phyloP scores from a whole-genome alignment of 2,888 invertebrate species.

The Acanthopleura granulata region DNA sequence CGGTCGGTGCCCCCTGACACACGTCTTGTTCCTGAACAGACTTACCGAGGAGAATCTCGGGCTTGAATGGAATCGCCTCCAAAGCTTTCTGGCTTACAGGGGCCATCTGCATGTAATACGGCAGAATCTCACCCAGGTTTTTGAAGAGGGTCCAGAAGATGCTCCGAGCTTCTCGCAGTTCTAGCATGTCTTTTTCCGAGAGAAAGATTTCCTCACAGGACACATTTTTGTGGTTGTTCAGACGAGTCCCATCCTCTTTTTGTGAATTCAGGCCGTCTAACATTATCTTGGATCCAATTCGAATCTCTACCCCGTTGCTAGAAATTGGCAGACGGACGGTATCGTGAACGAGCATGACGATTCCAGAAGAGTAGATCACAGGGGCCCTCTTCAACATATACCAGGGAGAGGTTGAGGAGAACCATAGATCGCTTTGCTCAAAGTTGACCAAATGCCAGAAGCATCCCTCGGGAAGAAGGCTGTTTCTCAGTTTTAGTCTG shows the following conservation, averaged over 20 bases:
- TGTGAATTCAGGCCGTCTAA: neutral
- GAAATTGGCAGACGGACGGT: neutral
- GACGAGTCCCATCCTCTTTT: neutral
- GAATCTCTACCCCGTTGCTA: neutral
- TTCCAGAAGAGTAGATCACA: neutral
- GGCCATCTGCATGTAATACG: neutral
- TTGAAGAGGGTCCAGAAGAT: constrained; percentile 8
- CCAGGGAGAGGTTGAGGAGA: constrained; percentile 10
- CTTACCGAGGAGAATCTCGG: neutral
- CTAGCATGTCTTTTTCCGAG: neutral
- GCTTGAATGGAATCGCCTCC: neutral
- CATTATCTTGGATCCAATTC: neutral
- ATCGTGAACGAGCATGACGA: neutral
- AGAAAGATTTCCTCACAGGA: neutral
- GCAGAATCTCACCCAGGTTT: neutral
- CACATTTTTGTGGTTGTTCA: neutral
- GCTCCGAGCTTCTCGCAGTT: neutral
- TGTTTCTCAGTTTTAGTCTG: neutral
- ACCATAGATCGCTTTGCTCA: neutral
- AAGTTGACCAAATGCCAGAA: neutral
- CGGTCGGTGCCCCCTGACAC: neutral
- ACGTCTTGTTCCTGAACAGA: neutral
- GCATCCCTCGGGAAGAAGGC: neutral
- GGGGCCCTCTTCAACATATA: neutral
- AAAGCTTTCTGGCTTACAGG: neutral